Base-by-base conservation (phyloP, 1,140 invertebrate genomes). In the Heliothis virescens region DNA sequence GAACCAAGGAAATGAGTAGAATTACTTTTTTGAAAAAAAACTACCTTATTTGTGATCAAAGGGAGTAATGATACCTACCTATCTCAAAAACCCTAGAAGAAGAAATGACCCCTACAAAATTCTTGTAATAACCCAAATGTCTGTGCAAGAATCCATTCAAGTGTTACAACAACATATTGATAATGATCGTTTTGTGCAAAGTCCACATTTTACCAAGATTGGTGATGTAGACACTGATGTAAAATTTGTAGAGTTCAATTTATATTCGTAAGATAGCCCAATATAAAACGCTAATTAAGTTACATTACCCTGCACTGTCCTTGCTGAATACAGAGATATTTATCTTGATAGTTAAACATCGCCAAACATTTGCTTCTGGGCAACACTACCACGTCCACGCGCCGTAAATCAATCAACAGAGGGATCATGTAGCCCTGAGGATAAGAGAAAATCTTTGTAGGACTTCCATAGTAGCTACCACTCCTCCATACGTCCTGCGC, bases 321-420 rank as follows among this genome's bases (percentile, higher is more conserved):
- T 41, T 92, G 89, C 50, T 86, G 86, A 18, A 92, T 67, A 65
- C 91, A 92, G 13, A 92, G 85, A 81, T 83, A 93, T 78, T 89
- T 86, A 13, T 85, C 78, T 3, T 86, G 73, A 55, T 86, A 82
- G 63, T 90, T 89, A 83, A 86, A 92, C 83, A 92, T 87, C 15
- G 69, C 72, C n/a, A 76, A 41, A 76, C 92, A 94, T 57, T 86
- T 77, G 2, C 86, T 83, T 1, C 67, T n/a, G 0, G 85, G 83
- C 63, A 91, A 75, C 53, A 91, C 55, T 4, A 75, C 78, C 2
- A 86, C 87, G 11, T 87, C 83, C 29, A 89, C 76, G 1, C 84
- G 81, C 11, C 77, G 73, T 12, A 87, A 78, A 15, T 85, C 1
- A 13, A 89, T 85, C n/a, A 85, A 57, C 59, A 89, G 65, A 18